A percentile compares a stretch with the other conserved stretches of the same genome.
These are phyloP conservation scores for Pocillopora grandis DNA, from an alignment of 92 coral and sea anemone genomes.

Conservation along the genomic window DNA sequence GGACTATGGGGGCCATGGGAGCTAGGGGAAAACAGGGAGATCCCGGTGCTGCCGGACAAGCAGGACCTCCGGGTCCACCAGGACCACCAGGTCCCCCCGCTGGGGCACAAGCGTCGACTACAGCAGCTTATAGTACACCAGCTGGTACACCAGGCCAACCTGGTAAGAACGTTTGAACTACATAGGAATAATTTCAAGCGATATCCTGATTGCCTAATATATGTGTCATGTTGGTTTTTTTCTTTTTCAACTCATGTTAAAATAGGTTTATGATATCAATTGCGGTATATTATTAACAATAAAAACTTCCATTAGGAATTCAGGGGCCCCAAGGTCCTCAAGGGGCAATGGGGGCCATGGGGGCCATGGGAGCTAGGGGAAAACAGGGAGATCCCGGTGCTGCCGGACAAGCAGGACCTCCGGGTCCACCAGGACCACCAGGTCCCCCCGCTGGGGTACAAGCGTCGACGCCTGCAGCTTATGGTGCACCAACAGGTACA, in stretches of 20 bases:
- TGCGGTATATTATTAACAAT: too few relatives aligned
- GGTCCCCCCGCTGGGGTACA: conserved; percentile 76
- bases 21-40: conserved; percentile 55
- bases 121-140: neutral
- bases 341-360: conserved; percentile 49
- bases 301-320: too few relatives aligned
- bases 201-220: too few relatives aligned
- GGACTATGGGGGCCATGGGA: conserved; percentile 49
- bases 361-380: conserved; percentile 46
- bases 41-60: conserved; percentile 19
- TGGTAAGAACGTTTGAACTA: neutral
- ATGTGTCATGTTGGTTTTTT: too few relatives aligned
- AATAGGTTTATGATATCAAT: too few relatives aligned
- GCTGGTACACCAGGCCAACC: conserved; percentile 9
- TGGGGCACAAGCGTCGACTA: conserved; percentile 44
- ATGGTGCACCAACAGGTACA: neutral
- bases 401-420: conserved; percentile 27
- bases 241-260: too few relatives aligned
- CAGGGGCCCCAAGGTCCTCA: conserved; percentile 35
- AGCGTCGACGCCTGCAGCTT: neutral
- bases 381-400: conserved; percentile 50
- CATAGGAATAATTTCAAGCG: neutral
- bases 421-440: conserved; percentile 63
- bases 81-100: conserved; percentile 81
- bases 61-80: conserved; percentile 31